These are phyloP conservation scores for Hippocampus mohnikei DNA, from an alignment of 2,113 vertebrate species.

Conservation along the genomic window DNA sequence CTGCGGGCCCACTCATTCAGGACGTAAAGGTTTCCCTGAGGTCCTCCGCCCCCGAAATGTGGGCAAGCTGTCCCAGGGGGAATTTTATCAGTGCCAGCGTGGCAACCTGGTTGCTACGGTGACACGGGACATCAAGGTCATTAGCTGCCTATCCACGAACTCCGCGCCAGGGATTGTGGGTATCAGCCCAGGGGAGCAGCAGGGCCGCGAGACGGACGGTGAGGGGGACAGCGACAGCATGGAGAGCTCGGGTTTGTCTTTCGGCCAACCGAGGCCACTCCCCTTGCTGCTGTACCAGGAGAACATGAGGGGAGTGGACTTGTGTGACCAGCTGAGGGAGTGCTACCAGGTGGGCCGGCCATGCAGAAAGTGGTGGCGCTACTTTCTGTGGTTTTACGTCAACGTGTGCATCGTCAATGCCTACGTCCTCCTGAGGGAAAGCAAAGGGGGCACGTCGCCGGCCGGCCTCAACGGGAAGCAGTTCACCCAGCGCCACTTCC, in stretches of 20 bases:
- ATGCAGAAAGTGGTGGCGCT: conserved; percentile 80
- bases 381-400: conserved; percentile 80
- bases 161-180: conserved; percentile 76
- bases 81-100: conserved; percentile 79
- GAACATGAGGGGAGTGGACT: conserved; percentile 78
- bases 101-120: conserved; percentile 77
- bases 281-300: conserved; percentile 78
- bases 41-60: conserved; percentile 72
- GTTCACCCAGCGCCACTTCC: conserved; percentile 79
- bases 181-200: conserved; percentile 68
- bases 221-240: conserved; percentile 60
- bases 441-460: conserved; percentile 65
- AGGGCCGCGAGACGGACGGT: conserved; percentile 32
- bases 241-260: conserved; percentile 47
- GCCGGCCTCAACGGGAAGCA: conserved; percentile 75
- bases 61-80: conserved; percentile 72
- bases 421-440: conserved; percentile 74
- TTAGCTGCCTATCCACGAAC: conserved; percentile 77
- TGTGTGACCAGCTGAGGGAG: conserved; percentile 77
- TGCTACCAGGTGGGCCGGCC: conserved; percentile 79
- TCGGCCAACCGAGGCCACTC: conserved; percentile 70
- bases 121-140: conserved; percentile 70
- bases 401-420: conserved; percentile 79
- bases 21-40: conserved; percentile 74
- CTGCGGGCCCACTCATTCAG: conserved; percentile 73